phyloP scores from a whole-genome alignment of 1,140 invertebrate genomes.

The Coenobita brevimanus region DNA sequence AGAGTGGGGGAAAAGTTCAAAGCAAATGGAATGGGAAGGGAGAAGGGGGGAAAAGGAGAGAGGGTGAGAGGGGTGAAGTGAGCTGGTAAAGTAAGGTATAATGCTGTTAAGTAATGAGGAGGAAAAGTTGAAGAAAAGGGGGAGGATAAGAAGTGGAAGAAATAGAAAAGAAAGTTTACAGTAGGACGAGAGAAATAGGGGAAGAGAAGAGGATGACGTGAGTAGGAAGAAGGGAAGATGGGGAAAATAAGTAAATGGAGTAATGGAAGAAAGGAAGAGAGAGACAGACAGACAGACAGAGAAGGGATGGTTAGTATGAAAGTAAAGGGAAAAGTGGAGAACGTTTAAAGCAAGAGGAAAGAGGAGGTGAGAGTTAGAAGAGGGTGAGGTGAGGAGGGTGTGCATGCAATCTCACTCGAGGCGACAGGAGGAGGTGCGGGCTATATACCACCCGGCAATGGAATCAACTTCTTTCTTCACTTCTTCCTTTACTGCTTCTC shows the following conservation, averaged over 20 bases:
- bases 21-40: too few relatives aligned
- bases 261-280: not conserved
- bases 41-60: not conserved
- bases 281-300: not conserved
- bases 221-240: not conserved
- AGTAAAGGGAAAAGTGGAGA: too few relatives aligned
- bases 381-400: not conserved
- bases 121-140: too few relatives aligned
- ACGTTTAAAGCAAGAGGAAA: too few relatives aligned
- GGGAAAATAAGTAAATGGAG: not conserved
- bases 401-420: too few relatives aligned
- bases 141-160: not conserved
- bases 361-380: not conserved
- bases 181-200: not conserved
- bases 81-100: not conserved
- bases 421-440: too few relatives aligned
- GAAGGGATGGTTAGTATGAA: too few relatives aligned
- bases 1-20: too few relatives aligned
- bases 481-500: not conserved
- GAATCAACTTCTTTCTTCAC: not conserved
- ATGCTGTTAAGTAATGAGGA: too few relatives aligned
- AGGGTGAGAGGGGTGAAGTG: not conserved
- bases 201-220: not conserved
- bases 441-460: too few relatives aligned
- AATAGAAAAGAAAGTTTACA: not conserved